Evolutionary conservation across 1,140 invertebrate species (phyloP), one percentile per base, ranked within the genome.

Genomic region (Danaus plexippus): DNA sequence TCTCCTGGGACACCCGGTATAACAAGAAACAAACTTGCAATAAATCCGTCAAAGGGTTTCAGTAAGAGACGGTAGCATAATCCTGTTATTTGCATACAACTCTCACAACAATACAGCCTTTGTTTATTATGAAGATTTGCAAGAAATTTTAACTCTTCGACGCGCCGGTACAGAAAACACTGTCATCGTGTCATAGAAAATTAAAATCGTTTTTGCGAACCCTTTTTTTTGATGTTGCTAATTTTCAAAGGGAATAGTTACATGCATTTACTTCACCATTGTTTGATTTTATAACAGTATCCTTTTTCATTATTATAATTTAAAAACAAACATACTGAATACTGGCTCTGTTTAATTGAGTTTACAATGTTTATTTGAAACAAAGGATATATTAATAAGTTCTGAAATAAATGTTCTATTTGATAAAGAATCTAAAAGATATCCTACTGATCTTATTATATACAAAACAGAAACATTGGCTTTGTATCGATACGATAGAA

Each of bases 41-140:
- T 70, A 75, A 70, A 74, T 69, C 60, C 51, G 49, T 72, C 72
- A 77, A 68, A 69, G 18, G 43, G 49, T 32, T 32, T 32, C 22
- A 32, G 22, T 32, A 32, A 32, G 22, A 54, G 51, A 72, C 76
- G 63, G 82, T 83, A 85, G 82, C 82, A 59, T 71, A 84, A 80
- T 81, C 74, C 69, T 78, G 68, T 83, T 83, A 82, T 83, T 85
- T 84, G 79, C 80, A 82, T 82, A 81, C 78, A 81, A 74, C 66
- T 71, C 57, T 56, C 51, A 52, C 43, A 57, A 80, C 72, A 82
- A 82, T 71, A 67, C 52, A 51, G 49, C 50, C 63, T 67, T 82
- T 81, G 71, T 75, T 73, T 71, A 61, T 63, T 65, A 48, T 12
- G 44, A 61, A 69, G 67, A 67, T 71, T 60, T 69, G 65, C 69